These are phyloP conservation scores for Ommatoiulus sabulosus DNA, from an alignment of 2,888 invertebrate species.

Conservation along the genomic window DNA sequence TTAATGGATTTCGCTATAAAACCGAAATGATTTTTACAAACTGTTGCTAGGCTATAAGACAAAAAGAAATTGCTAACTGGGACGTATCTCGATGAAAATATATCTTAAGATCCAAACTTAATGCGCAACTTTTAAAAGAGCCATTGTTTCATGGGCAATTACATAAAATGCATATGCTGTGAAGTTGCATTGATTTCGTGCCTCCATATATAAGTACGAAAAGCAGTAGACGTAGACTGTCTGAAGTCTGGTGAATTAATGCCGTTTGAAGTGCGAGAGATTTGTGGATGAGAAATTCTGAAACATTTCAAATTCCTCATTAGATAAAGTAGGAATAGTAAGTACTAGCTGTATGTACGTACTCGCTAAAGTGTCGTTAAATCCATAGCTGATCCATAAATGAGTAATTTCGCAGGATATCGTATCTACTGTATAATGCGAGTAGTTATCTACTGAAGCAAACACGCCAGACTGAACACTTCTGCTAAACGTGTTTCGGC, in stretches of 20 bases:
- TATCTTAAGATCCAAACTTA: not conserved
- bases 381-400: not conserved
- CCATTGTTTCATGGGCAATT: not conserved
- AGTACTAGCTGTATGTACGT: not conserved
- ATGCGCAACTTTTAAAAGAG: not conserved
- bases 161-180: not conserved
- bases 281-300: not conserved
- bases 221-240: not conserved
- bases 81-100: too few relatives aligned
- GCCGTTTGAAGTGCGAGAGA: not conserved
- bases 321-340: not conserved
- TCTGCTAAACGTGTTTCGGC: not conserved
- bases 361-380: not conserved
- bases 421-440: not conserved
- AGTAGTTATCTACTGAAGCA: not conserved
- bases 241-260: not conserved
- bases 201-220: not conserved
- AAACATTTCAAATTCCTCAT: not conserved
- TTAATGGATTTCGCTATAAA: conserved; percentile 3
- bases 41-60: not conserved
- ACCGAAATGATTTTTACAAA: not conserved
- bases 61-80: not conserved
- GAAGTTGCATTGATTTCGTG: not conserved
- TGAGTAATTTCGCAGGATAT: not conserved
- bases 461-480: not conserved